phyloP scores from a whole-genome alignment of 2,113 vertebrate species.

The Leucopternis melanops region DNA sequence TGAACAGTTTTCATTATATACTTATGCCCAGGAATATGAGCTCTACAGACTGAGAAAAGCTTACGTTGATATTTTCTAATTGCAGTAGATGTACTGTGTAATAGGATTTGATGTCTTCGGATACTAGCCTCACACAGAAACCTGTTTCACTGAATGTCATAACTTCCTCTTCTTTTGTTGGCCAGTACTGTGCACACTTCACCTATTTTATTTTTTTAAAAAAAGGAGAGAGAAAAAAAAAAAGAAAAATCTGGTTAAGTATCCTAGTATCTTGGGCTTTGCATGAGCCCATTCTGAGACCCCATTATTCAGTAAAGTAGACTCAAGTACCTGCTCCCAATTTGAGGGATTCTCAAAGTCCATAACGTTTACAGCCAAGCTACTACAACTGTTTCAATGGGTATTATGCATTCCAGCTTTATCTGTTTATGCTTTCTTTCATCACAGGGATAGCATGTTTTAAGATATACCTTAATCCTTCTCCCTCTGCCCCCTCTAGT shows the following conservation, averaged over 20 bases:
- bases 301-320: not conserved
- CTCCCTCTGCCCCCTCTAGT: not conserved
- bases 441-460: not conserved
- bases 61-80: conserved; percentile 88
- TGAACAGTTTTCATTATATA: not conserved
- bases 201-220: conserved; percentile 71
- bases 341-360: not conserved
- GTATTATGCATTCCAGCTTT: not conserved
- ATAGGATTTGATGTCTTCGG: conserved; percentile 89
- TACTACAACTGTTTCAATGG: not conserved
- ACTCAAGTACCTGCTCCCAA: not conserved
- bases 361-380: not conserved
- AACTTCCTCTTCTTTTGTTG: conserved; percentile 80
- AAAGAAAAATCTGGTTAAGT: not conserved
- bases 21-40: not conserved
- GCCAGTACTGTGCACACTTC: conserved; percentile 99
- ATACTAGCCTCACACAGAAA: conserved; percentile 86
- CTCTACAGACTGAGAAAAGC: conserved; percentile 35
- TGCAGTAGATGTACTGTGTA: conserved; percentile 89
- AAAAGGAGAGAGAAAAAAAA: no score
- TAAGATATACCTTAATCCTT: not conserved
- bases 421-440: not conserved
- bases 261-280: not conserved
- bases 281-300: not conserved
- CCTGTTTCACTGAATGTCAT: conserved; percentile 91